Evolutionary conservation across 2,113 vertebrate genomes (phyloP).

Genomic region (Leptobrachium ailaonicum): DNA sequence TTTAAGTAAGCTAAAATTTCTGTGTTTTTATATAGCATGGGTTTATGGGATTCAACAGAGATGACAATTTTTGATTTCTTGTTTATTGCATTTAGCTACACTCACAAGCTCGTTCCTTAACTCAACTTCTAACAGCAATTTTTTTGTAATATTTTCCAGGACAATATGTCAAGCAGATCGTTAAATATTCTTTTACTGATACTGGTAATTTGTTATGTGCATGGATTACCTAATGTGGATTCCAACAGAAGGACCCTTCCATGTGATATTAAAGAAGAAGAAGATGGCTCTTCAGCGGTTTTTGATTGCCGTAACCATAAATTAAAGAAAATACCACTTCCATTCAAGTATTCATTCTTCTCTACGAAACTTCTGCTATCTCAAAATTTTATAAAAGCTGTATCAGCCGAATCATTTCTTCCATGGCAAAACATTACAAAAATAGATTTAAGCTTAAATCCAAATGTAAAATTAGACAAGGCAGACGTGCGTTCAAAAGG

Average conservation of each 20-base stretch:
- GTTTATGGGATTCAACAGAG: too few relatives aligned
- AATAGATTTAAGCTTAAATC: conserved; percentile 60
- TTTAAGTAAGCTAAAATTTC: too few relatives aligned
- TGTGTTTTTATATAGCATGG: too few relatives aligned
- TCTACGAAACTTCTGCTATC: conserved; percentile 65
- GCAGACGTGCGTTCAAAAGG: not conserved
- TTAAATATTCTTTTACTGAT: conserved; percentile 18
- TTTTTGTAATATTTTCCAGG: conserved; percentile 50
- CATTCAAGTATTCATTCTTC: conserved; percentile 54
- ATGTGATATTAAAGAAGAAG: conserved; percentile 57
- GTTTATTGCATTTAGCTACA: too few relatives aligned
- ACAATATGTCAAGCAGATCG: conserved; percentile 39
- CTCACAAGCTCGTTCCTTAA: too few relatives aligned
- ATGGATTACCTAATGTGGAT: not conserved
- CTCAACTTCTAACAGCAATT: too few relatives aligned
- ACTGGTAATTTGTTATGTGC: conserved; percentile 49
- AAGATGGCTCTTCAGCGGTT: conserved; percentile 26
- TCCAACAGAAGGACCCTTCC: conserved; percentile 61
- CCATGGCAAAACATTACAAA: conserved; percentile 58
- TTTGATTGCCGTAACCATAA: conserved; percentile 61
- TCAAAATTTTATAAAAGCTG: conserved; percentile 62
- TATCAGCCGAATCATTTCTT: conserved; percentile 57
- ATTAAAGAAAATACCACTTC: conserved; percentile 63
- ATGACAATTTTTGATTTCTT: too few relatives aligned
- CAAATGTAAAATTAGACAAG: not conserved